Conservation (phyloP, 2,113 vertebrate species). For the Oryctolagus cuniculus region DNA sequence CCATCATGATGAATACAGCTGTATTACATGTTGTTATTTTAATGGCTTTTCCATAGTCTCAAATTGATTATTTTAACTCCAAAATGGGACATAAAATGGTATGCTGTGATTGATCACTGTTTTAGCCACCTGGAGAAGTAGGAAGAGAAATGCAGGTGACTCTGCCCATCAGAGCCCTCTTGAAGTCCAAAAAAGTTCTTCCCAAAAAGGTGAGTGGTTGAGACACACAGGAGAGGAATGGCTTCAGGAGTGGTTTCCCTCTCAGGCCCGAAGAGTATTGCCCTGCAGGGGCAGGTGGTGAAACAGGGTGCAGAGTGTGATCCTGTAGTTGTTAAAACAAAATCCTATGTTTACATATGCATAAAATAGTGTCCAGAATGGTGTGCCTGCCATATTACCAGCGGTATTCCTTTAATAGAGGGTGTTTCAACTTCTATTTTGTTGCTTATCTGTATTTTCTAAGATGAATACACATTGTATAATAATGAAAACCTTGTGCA, state of each 20-base stretch:
- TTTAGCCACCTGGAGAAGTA: neutral
- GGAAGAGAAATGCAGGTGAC: neutral
- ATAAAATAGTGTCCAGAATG: neutral
- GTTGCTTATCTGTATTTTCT: neutral
- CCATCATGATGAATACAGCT: neutral
- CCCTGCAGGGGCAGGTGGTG: neutral
- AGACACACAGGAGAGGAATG: neutral
- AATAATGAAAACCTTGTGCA: neutral
- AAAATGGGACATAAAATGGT: neutral
- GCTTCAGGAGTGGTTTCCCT: neutral
- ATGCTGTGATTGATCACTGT: neutral
- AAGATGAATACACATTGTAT: neutral
- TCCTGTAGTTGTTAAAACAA: neutral
- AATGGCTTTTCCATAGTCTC: neutral
- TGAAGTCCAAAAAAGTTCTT: neutral
- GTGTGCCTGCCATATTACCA: neutral
- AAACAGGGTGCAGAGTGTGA: neutral
- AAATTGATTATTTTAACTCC: conserved; percentile 6
- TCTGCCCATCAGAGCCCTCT: too few species aligned
- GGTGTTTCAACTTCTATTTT: neutral
- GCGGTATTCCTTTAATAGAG: neutral
- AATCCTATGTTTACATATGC: neutral
- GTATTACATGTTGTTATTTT: neutral
- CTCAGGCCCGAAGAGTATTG: neutral
- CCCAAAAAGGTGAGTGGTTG: neutral